Percentiles rank a stretch among this genome's conserved stretches.
phyloP scores from a whole-genome alignment of 2,113 vertebrate genomes.

The Microcebus ravelobensis region DNA sequence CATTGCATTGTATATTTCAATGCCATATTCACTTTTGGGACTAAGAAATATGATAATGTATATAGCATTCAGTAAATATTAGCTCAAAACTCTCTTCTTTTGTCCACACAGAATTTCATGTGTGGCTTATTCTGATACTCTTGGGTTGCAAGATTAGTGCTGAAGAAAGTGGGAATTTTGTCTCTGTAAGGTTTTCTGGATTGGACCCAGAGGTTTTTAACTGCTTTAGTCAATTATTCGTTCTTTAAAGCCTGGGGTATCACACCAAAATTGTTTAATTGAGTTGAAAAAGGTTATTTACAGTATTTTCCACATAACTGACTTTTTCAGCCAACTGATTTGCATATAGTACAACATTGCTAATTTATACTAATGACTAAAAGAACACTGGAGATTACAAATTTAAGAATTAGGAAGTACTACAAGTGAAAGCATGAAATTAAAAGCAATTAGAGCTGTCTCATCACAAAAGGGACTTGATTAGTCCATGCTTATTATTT shows the following conservation, averaged over 20 bases:
- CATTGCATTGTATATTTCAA: neutral
- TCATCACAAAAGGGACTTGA: constrained; percentile 54
- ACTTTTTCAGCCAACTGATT: constrained; percentile 75
- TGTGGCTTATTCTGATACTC: neutral
- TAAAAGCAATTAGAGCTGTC: constrained; percentile 70
- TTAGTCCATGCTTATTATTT: constrained; percentile 53
- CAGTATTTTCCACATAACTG: constrained; percentile 78
- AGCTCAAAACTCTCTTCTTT: neutral
- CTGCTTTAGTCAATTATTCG: constrained; percentile 68
- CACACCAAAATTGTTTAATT: constrained; percentile 73
- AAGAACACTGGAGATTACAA: constrained; percentile 67
- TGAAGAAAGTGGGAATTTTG: constrained; percentile 66
- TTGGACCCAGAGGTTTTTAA: constrained; percentile 67
- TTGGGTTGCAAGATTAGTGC: constrained; percentile 18
- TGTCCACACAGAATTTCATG: neutral
- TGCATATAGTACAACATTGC: constrained; percentile 63
- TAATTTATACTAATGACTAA: constrained; percentile 77
- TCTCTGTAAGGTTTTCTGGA: constrained; percentile 59
- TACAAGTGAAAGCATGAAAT: constrained; percentile 66
- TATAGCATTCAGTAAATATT: neutral
- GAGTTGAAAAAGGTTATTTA: constrained; percentile 78
- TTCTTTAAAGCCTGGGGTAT: constrained; percentile 57
- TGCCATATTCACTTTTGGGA: neutral
- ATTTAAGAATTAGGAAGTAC: constrained; percentile 70
- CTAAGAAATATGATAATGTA: neutral